Conservation (phyloP, 2,113 vertebrate genomes). For the Seriola rivoliana region DNA sequence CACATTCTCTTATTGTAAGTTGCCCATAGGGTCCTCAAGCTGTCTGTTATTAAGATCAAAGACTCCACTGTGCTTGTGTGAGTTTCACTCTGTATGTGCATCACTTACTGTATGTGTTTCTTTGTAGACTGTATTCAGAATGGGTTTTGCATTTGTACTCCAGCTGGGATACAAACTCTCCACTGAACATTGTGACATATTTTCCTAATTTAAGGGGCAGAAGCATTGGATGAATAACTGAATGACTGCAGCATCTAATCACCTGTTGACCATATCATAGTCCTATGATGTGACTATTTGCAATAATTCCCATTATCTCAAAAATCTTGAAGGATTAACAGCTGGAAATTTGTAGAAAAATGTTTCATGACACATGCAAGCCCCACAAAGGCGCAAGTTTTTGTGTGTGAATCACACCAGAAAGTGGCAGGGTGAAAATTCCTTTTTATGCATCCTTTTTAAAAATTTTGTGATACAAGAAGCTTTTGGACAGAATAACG, state of each 20-base stretch:
- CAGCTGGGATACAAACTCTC: background rate
- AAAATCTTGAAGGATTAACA: too few species aligned
- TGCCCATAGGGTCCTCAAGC: background rate
- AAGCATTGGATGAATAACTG: too few species aligned
- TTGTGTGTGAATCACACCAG: background rate
- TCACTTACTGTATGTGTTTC: too few species aligned
- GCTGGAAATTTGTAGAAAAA: background rate
- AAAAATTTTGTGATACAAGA: too few species aligned
- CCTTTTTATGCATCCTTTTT: too few species aligned
- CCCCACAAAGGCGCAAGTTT: background rate
- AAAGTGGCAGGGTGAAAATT: background rate
- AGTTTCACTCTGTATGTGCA: background rate
- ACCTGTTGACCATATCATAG: background rate
- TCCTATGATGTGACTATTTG: background rate
- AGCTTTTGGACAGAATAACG: too few species aligned
- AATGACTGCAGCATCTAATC: background rate
- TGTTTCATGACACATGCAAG: background rate
- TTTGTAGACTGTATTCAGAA: background rate
- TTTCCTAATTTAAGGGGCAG: background rate
- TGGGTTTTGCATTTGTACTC: background rate
- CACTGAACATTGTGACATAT: background rate
- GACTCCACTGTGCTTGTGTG: background rate
- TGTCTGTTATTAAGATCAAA: constrained; percentile 7
- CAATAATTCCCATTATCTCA: background rate
- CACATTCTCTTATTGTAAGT: background rate